Conservation (phyloP, 2,888 invertebrate genomes). For the Mimachlamys varia region DNA sequence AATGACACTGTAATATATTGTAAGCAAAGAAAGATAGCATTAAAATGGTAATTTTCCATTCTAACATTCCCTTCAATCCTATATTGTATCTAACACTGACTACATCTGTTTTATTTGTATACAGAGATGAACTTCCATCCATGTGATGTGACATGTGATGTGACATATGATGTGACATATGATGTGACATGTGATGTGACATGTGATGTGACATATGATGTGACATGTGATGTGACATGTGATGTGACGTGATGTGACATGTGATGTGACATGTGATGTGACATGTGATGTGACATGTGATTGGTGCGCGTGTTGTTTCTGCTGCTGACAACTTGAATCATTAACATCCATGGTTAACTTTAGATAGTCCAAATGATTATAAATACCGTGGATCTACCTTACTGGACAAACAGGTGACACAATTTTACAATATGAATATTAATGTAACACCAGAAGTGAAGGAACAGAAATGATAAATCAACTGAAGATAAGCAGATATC, state of each 20-base stretch:
- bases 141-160: background rate
- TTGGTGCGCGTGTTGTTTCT: background rate
- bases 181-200: background rate
- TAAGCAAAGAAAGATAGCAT: background rate
- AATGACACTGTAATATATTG: background rate
- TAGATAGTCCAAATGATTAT: no score
- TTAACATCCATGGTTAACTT: background rate
- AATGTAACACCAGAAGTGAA: background rate
- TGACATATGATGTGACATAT: background rate
- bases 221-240: background rate
- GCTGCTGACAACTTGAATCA: background rate
- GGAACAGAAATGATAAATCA: background rate
- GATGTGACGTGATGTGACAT: no score
- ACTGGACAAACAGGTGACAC: background rate
- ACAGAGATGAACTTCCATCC: background rate
- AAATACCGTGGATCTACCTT: no score
- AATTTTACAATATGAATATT: background rate
- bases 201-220: background rate
- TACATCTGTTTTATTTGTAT: background rate
- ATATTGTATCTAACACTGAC: background rate
- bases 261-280: background rate
- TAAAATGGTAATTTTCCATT: background rate
- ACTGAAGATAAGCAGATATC: slow-evolving; percentile 22
- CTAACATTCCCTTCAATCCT: background rate
- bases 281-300: background rate